Base-by-base conservation (phyloP, 2,113 vertebrate species). In the Acanthisitta chloris region DNA sequence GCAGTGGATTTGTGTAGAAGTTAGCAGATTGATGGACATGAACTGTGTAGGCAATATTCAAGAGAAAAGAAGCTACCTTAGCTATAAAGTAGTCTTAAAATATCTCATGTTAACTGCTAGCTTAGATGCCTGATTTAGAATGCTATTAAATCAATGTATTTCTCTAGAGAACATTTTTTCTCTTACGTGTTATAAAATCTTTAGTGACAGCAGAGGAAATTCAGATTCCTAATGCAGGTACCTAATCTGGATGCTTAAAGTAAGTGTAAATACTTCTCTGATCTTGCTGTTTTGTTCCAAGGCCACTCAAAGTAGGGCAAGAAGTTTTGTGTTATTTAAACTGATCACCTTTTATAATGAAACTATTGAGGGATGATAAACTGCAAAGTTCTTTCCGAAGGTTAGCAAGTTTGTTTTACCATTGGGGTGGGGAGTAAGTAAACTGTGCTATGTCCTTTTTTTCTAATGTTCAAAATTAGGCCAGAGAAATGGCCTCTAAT, bases 381-480 rank as follows among this genome's bases (percentile, higher is more conserved):
- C 8, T 45, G 69, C 29, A 24, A 42, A 67, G n/a, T 65, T 46
- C 1, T 77, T 80, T 72, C 70, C 28, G 69, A 57, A 61, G n/a
- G 16, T 46, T 45, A 45, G 5, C 7, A 31, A 57, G 3, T 70
- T 57, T 54, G 7, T 25, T 88, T 84, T 49, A 52, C 18, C 4
- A 1, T 29, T 19, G 8, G 1, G 2, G 2, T 18, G 4, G 9
- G 4, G 17, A 17, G 4, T 3, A 23, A 16, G 9, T 20, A 66
- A 2, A 28, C 7, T 5, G 0, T 31, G 20, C 55, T 34, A 2
- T 48, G 12, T 76, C 8, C 10, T 69, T 12, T 24, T 24, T 65
- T 93, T 79, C n/a, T 49, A 55, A 5, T 34, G 26, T 90, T 77
- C 51, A 54, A 20, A 89, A 73, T 24, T 73, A 34, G n/a, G 31